A percentile compares a stretch with the other conserved stretches of the same genome.
Conservation (phyloP, 2,888 invertebrate species). For the Mesoligia furuncula region DNA sequence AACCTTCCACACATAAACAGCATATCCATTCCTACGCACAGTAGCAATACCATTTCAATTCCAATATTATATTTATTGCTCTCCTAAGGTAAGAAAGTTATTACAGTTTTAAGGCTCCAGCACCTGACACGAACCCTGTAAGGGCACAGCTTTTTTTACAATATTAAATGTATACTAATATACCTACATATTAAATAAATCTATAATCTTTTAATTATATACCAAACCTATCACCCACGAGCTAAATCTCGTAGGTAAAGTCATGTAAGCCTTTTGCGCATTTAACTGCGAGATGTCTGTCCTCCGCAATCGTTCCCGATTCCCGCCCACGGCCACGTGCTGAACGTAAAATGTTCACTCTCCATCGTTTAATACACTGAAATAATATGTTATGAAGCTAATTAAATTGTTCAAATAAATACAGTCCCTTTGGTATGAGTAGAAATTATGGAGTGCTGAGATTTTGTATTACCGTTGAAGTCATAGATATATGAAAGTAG, state of each 20-base stretch:
- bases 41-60: background rate
- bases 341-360: conserved; percentile 37
- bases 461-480: background rate
- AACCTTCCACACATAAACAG: background rate
- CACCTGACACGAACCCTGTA: no score
- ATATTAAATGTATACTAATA: no score
- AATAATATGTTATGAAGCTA: conserved; percentile 36
- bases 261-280: conserved; percentile 16
- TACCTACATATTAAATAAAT: no score
- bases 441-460: background rate
- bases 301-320: conserved; percentile 4
- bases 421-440: background rate
- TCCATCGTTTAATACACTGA: conserved; percentile 12
- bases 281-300: background rate
- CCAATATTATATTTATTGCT: no score
- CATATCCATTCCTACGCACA: background rate
- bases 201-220: no score
- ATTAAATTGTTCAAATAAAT: conserved; percentile 23
- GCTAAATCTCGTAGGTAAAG: background rate
- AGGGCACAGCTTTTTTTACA: no score
- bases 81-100: no score
- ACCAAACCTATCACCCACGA: background rate
- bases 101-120: no score
- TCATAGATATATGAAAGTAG: no score
- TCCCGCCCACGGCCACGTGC: conserved; percentile 45